A percentile compares a stretch with the other conserved stretches of the same genome.
Evolutionary conservation across 92 coral and sea anemone species (phyloP).

Genomic region (Palythoa heliodiscus): DNA sequence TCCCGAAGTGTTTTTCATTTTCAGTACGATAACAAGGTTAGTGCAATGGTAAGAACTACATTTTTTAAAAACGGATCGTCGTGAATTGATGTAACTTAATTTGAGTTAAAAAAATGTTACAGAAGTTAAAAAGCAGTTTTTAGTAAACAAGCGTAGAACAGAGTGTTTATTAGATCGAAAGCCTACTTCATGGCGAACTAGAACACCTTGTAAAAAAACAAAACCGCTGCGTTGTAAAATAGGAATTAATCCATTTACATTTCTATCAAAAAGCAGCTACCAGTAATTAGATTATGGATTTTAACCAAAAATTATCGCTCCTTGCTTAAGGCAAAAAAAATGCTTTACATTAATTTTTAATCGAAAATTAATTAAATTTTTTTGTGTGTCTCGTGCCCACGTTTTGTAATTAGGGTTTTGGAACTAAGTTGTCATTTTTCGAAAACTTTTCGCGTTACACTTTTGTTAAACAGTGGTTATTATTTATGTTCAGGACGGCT

Average conservation of each 20-base stretch:
- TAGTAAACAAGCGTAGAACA: neutral
- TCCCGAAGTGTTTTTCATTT: slow-evolving; percentile 2
- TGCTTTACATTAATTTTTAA: slow-evolving; percentile 20
- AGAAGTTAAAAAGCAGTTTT: neutral
- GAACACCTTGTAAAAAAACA: neutral
- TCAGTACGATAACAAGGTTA: neutral
- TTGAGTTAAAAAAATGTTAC: neutral
- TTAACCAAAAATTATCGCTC: slow-evolving; percentile 30
- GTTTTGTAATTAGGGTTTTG: slow-evolving; percentile 25
- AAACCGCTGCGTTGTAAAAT: slow-evolving; percentile 14
- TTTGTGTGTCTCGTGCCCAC: slow-evolving; percentile 26
- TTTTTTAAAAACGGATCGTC: too few relatives aligned
- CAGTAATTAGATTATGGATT: slow-evolving; percentile 37
- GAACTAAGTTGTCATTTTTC: neutral
- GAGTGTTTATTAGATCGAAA: neutral
- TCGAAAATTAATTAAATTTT: slow-evolving; percentile 27
- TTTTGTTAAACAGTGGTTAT: slow-evolving; percentile 9
- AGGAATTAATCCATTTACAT: neutral
- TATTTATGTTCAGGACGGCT: slow-evolving; percentile 2
- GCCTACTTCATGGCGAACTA: neutral
- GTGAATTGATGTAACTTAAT: too few relatives aligned
- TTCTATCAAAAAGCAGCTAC: slow-evolving; percentile 12
- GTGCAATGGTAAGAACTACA: neutral
- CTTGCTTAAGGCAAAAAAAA: slow-evolving; percentile 23
- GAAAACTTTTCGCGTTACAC: slow-evolving; percentile 2